Evolutionary conservation across 2,888 invertebrate species (phyloP), one percentile per base, ranked within the genome.

Genomic region (Marasmarcha lunaedactyla): DNA sequence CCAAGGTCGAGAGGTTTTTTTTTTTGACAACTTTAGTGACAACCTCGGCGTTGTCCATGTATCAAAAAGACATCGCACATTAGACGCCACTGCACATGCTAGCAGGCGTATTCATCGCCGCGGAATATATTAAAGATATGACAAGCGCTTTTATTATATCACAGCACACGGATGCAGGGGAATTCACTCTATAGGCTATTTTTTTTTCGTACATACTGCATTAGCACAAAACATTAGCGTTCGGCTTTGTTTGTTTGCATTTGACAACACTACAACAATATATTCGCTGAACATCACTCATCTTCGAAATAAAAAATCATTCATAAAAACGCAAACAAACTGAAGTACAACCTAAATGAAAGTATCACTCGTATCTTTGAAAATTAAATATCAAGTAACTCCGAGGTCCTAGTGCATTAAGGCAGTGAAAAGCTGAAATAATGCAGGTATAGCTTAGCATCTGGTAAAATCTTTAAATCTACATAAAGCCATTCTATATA

Each of bases 41-140:
- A 30, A 30, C 30, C n/a, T 4, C 30, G 10, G 9, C 30, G 11
- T 30, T 11, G 30, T n/a, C 30, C 11, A 9, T 30, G n/a, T 11
- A 69, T 74, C 78, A 74, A 78, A 78, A 81, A 79, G 81, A 79
- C 81, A 83, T 77, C 81, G 81, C 81, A 79, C 77, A 62, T 60
- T 60, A 57, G 59, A 64, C 58, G 68, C 68, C 72, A 67, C 73
- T 66, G 68, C 57, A 65, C 78, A 77, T 77, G 78, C 78, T 71
- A 60, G 64, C 57, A 65, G 63, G 66, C 63, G 63, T 58, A 57
- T 20, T 20, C 58, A 55, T 54, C 52, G 59, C 56, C 61, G 60
- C 57, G 55, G 50, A 52, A 47, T 49, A 51, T 55, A 55, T 50
- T 52, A 49, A 50, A 51, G 46, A 59, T 50, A 60, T 63, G 72